phyloP scores from a whole-genome alignment of 2,113 vertebrate species.

The Peucedramus taeniatus region DNA sequence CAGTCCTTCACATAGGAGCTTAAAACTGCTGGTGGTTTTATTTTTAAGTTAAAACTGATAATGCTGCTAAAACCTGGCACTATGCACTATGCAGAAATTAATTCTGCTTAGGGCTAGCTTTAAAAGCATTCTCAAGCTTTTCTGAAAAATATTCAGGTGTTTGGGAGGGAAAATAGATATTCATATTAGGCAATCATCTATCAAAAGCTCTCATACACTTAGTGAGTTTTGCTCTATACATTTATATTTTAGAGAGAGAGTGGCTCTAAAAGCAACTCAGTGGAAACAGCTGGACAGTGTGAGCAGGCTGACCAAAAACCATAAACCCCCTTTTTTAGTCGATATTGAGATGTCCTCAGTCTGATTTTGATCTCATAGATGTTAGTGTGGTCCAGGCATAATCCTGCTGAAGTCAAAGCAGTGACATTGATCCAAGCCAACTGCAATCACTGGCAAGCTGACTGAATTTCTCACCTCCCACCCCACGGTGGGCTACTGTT shows the following conservation, averaged over 20 bases:
- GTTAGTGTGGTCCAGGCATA: background rate
- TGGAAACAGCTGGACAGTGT: background rate
- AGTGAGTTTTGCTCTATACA: background rate
- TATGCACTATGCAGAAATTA: background rate
- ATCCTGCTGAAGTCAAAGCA: background rate
- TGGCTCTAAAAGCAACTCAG: background rate
- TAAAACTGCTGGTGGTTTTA: background rate
- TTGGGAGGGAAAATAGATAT: background rate
- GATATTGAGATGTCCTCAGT: background rate
- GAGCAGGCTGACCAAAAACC: background rate
- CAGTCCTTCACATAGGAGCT: background rate
- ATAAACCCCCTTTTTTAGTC: background rate
- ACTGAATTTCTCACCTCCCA: constrained; percentile 39
- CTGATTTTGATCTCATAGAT: background rate
- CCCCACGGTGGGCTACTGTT: background rate
- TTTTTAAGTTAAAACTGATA: background rate
- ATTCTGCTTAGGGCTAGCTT: background rate
- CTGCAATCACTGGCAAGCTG: background rate
- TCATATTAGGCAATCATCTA: background rate
- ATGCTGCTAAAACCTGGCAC: background rate
- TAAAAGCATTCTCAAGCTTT: background rate
- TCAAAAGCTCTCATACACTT: background rate
- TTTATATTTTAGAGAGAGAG: background rate
- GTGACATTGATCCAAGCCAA: constrained; percentile 8
- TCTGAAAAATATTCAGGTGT: background rate